A percentile compares a stretch with the other conserved stretches of the same genome.
Evolutionary conservation across 2,888 invertebrate species (phyloP).

Genomic region (Agriopis leucophaearia): DNA sequence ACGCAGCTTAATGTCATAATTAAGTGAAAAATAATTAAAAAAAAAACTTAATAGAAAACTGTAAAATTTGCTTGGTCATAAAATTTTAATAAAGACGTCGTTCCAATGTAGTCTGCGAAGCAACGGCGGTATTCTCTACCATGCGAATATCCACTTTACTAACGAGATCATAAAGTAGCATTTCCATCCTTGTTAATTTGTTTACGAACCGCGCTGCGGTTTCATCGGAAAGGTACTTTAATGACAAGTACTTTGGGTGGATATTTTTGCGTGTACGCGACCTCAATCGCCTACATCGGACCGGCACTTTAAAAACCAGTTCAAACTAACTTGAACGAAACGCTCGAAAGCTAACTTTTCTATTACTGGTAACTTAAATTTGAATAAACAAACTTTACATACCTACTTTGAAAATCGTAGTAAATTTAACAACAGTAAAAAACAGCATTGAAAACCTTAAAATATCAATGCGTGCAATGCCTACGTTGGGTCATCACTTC

Average conservation of each 20-base stretch:
- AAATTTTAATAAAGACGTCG: neutral
- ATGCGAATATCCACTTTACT: neutral
- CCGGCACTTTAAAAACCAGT: neutral
- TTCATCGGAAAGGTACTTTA: neutral
- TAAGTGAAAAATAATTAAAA: slow-evolving; percentile 10
- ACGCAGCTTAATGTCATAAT: slow-evolving; percentile 13
- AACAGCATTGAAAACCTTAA: neutral
- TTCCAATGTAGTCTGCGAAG: neutral
- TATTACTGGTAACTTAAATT: too few relatives aligned
- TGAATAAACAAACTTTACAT: too few relatives aligned
- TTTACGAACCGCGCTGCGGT: neutral
- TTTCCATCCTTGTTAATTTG: neutral
- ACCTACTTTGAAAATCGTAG: too few relatives aligned
- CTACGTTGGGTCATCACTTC: slow-evolving; percentile 25
- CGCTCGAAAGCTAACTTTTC: too few relatives aligned
- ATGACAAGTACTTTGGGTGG: neutral
- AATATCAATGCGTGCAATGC: slow-evolving; percentile 17
- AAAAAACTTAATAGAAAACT: slow-evolving; percentile 16
- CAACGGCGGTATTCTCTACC: neutral
- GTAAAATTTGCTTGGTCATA: slow-evolving; percentile 8
- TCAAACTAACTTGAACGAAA: neutral
- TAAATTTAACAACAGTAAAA: too few relatives aligned
- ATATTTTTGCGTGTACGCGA: neutral
- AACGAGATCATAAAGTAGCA: neutral
- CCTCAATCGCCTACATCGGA: neutral